These are phyloP conservation scores for Sthenelais limicola DNA, from an alignment of 2,888 invertebrate species.

Conservation along the genomic window DNA sequence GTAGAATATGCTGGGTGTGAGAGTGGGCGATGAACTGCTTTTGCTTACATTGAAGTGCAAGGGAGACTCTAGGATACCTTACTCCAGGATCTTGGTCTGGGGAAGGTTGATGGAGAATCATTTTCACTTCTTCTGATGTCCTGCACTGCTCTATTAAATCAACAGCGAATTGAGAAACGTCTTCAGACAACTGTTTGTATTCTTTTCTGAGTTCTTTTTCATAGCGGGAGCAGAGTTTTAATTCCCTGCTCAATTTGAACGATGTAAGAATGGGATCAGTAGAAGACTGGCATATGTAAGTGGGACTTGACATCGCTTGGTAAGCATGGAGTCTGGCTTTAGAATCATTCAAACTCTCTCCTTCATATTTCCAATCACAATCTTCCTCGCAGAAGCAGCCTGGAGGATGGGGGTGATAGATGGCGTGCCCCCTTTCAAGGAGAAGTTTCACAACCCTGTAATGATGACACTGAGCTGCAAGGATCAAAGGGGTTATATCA, in stretches of 20 bases:
- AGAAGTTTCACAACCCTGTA: slow-evolving; percentile 44
- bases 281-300: slow-evolving; percentile 77
- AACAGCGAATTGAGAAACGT: slow-evolving; percentile 61
- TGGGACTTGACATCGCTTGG: slow-evolving; percentile 78
- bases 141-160: slow-evolving; percentile 75
- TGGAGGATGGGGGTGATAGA: slow-evolving; percentile 67
- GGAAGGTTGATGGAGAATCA: slow-evolving; percentile 74
- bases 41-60: slow-evolving; percentile 79
- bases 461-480: slow-evolving; percentile 46
- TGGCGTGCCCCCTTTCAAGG: slow-evolving; percentile 41
- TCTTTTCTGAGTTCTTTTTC: slow-evolving; percentile 76
- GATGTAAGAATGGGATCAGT: slow-evolving; percentile 79
- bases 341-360: slow-evolving; percentile 56
- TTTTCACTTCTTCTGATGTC: slow-evolving; percentile 78
- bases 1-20: slow-evolving; percentile 78
- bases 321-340: slow-evolving; percentile 77
- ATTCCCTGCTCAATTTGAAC: slow-evolving; percentile 76
- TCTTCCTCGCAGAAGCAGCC: slow-evolving; percentile 71
- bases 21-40: slow-evolving; percentile 80
- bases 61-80: slow-evolving; percentile 77
- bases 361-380: slow-evolving; percentile 43
- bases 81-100: slow-evolving; percentile 73
- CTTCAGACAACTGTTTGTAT: slow-evolving; percentile 75
- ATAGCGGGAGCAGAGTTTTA: slow-evolving; percentile 74
- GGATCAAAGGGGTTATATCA: slow-evolving; percentile 47